Evolutionary conservation across 1,140 invertebrate genomes (phyloP).

Genomic region (Neomicropteryx cornuta): DNA sequence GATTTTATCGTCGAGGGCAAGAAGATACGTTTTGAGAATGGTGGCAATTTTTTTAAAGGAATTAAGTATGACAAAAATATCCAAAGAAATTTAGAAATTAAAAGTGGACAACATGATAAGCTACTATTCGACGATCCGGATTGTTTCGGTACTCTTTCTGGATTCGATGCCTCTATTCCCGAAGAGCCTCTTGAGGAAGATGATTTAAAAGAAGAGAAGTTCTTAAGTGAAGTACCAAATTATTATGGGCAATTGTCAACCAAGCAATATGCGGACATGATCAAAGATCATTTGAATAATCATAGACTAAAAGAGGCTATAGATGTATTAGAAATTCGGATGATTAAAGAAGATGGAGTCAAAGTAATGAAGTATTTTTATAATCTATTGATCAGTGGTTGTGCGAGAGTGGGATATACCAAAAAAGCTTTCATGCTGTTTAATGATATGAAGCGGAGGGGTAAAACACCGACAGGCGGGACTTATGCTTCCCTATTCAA

Average conservation of each 20-base stretch:
- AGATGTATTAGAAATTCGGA: constrained; percentile 57
- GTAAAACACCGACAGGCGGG: constrained; percentile 50
- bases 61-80: too few relatives aligned
- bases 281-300: constrained; percentile 51
- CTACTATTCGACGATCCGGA: too few relatives aligned
- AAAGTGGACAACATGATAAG: too few relatives aligned
- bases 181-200: constrained; percentile 31
- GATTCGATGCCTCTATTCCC: constrained; percentile 10
- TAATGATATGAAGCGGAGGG: constrained; percentile 68
- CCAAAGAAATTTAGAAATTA: too few relatives aligned
- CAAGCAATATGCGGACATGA: constrained; percentile 54
- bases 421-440: constrained; percentile 76
- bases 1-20: too few relatives aligned
- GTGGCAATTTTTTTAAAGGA: too few relatives aligned
- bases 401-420: constrained; percentile 69
- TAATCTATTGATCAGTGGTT: constrained; percentile 67
- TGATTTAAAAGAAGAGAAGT: constrained; percentile 44
- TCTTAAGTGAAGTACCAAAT: constrained; percentile 30
- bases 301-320: constrained; percentile 60
- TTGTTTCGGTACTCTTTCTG: constrained; percentile 33
- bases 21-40: too few relatives aligned
- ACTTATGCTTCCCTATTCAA: constrained; percentile 80
- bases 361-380: constrained; percentile 70
- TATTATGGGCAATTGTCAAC: constrained; percentile 36
- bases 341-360: constrained; percentile 64